Evolutionary conservation across 2,113 vertebrate genomes (phyloP).

Genomic region (Lophotis ruficrista): DNA sequence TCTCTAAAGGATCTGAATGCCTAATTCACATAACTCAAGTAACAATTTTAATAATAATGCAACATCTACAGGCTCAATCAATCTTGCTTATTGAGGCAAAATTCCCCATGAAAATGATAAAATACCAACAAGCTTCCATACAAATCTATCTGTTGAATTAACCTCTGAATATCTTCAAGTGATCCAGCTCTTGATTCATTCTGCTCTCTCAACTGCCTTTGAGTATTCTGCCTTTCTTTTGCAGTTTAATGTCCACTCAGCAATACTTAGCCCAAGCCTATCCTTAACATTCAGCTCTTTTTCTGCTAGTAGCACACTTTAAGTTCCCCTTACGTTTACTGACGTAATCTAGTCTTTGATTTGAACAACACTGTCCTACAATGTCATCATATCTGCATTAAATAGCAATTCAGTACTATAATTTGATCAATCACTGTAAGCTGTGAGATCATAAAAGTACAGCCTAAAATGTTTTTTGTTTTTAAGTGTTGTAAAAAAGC

Average conservation of each 20-base stretch:
- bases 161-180: background rate
- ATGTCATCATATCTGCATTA: background rate
- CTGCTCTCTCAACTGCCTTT: background rate
- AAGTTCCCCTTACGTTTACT: background rate
- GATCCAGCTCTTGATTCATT: background rate
- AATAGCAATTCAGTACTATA: background rate
- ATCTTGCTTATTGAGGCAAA: conserved; percentile 6
- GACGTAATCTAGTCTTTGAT: background rate
- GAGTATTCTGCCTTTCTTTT: background rate
- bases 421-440: background rate
- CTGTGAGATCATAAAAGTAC: background rate
- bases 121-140: background rate
- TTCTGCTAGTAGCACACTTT: background rate
- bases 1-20: background rate
- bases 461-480: background rate
- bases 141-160: background rate
- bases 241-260: background rate
- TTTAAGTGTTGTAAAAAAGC: background rate
- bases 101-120: background rate
- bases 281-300: background rate
- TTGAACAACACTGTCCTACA: background rate
- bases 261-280: background rate
- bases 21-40: background rate
- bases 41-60: background rate
- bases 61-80: background rate